These are phyloP conservation scores for Eueides isabella DNA, from an alignment of 1,140 invertebrate species.

Conservation along the genomic window DNA sequence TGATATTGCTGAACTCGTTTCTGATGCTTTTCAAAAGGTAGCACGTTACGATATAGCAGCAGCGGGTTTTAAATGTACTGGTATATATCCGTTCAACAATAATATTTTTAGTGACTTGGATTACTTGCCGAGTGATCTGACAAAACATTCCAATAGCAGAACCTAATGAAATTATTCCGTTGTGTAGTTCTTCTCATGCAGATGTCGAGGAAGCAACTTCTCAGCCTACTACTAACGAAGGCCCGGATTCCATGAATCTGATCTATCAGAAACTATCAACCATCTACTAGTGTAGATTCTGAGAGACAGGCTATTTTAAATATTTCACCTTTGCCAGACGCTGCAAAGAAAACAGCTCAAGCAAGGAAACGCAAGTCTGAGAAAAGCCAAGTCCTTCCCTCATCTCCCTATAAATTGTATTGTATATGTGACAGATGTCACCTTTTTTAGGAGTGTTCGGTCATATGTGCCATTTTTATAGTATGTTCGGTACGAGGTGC, in stretches of 20 bases:
- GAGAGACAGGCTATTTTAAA: constrained; percentile 25
- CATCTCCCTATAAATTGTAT: constrained; percentile 19
- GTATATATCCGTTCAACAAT: constrained; percentile 53
- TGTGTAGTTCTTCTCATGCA: constrained; percentile 6
- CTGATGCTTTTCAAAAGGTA: constrained; percentile 55
- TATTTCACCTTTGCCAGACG: constrained; percentile 28
- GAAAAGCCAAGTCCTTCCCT: background rate
- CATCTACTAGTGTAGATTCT: constrained; percentile 15
- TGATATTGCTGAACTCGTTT: constrained; percentile 54
- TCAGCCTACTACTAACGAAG: constrained; percentile 10
- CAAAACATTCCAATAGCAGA: constrained; percentile 41
- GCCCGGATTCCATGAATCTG: too few relatives aligned
- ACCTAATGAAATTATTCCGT: background rate
- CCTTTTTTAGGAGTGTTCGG: background rate
- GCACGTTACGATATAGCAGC: constrained; percentile 53
- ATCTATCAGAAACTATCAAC: too few relatives aligned
- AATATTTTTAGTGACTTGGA: constrained; percentile 51
- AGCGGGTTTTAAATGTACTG: constrained; percentile 56
- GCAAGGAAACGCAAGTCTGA: constrained; percentile 26
- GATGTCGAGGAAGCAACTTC: background rate
- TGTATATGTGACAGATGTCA: background rate
- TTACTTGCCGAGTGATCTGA: constrained; percentile 48
- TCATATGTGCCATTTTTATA: background rate
- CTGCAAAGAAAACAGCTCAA: constrained; percentile 32
- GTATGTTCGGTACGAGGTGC: background rate